Percentiles rank a stretch among this genome's conserved stretches.
These are phyloP conservation scores for Meles meles DNA, from an alignment of 2,113 vertebrate genomes.

Conservation along the genomic window DNA sequence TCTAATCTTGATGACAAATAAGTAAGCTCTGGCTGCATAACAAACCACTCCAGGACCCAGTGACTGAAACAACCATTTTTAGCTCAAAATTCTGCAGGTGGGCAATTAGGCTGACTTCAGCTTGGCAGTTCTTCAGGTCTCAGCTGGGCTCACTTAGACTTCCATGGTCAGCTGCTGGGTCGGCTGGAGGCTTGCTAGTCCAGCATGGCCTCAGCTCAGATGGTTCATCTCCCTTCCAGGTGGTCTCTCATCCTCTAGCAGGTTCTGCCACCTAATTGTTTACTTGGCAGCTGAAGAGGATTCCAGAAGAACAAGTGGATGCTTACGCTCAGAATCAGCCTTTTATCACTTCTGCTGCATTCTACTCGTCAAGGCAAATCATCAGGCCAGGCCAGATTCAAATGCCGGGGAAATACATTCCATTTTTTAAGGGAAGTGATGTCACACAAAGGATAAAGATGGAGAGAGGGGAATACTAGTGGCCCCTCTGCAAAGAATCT, in stretches of 20 bases:
- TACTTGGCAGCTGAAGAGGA: neutral
- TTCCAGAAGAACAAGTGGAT: neutral
- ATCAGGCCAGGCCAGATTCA: neutral
- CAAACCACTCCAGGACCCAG: neutral
- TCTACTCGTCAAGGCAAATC: neutral
- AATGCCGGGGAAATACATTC: neutral
- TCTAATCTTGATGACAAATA: neutral
- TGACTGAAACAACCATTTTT: neutral
- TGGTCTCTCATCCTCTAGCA: neutral
- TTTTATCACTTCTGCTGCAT: neutral
- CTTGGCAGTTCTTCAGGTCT: neutral
- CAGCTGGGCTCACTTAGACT: neutral
- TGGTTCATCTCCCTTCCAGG: neutral
- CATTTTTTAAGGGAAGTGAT: neutral
- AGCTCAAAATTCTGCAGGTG: neutral
- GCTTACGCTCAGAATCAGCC: neutral
- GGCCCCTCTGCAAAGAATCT: neutral
- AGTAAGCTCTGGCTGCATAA: neutral
- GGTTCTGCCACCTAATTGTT: neutral
- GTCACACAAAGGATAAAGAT: neutral
- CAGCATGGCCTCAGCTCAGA: neutral
- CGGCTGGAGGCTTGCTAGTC: neutral
- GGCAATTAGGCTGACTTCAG: neutral
- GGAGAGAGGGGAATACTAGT: neutral
- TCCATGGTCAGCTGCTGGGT: neutral